Conservation (phyloP, 2,888 invertebrate genomes). For the Amiota minor region DNA sequence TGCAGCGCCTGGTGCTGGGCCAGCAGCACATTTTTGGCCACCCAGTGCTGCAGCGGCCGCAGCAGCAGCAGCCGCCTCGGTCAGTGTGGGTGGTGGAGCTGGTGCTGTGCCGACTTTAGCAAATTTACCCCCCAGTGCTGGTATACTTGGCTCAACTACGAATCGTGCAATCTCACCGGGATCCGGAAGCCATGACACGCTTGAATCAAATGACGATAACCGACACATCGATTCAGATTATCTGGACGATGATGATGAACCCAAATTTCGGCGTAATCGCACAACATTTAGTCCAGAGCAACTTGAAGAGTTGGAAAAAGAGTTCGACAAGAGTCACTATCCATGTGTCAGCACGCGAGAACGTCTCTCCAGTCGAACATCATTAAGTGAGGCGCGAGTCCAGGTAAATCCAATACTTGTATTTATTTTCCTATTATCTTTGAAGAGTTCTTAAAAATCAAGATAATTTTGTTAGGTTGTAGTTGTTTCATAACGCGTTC, state of each 20-base stretch:
- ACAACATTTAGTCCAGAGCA: conserved; percentile 96
- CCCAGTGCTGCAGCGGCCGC: conserved; percentile 72
- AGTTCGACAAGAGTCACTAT: conserved; percentile 96
- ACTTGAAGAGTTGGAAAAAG: conserved; percentile 93
- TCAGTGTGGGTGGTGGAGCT: conserved; percentile 53
- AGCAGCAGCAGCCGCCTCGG: conserved; percentile 53
- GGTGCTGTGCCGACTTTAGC: conserved; percentile 73
- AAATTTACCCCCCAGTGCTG: conserved; percentile 76
- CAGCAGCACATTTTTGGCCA: conserved; percentile 75
- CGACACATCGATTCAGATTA: conserved; percentile 81
- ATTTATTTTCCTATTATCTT: not conserved
- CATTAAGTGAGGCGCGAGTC: conserved; percentile 93
- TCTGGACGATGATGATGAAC: conserved; percentile 85
- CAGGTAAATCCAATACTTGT: conserved; percentile 81
- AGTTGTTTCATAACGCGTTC: not conserved
- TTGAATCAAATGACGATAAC: conserved; percentile 73
- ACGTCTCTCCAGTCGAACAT: conserved; percentile 91
- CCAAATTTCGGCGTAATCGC: conserved; percentile 93
- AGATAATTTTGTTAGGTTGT: too few relatives aligned
- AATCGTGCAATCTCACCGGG: conserved; percentile 74
- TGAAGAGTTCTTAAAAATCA: not conserved
- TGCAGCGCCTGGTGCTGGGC: conserved; percentile 51
- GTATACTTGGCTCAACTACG: conserved; percentile 41
- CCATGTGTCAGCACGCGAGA: conserved; percentile 95
- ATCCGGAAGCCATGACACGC: conserved; percentile 73